A percentile compares a stretch with the other conserved stretches of the same genome.
These are phyloP conservation scores for Drosophila kokeensis DNA, from an alignment of 2,888 invertebrate species.

Conservation along the genomic window DNA sequence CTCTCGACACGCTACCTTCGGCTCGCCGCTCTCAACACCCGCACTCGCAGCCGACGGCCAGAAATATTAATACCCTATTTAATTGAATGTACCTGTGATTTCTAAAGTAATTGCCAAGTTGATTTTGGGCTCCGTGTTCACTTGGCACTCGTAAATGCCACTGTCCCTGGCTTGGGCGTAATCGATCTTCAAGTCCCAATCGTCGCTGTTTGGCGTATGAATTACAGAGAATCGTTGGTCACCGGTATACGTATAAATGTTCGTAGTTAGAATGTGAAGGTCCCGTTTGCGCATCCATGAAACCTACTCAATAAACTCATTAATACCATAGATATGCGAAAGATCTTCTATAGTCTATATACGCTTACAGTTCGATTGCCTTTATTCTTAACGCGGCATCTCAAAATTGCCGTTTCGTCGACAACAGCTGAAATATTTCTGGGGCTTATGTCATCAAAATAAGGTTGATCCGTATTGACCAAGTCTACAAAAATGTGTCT, in stretches of 20 bases:
- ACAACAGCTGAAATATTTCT: slow-evolving; percentile 94
- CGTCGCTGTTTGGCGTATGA: slow-evolving; percentile 93
- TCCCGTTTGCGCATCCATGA: slow-evolving; percentile 85
- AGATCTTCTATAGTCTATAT: background rate
- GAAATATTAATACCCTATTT: background rate
- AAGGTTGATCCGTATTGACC: slow-evolving; percentile 87
- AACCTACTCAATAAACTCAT: slow-evolving; percentile 63
- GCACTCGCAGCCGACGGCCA: background rate
- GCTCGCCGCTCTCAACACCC: background rate
- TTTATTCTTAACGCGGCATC: slow-evolving; percentile 94
- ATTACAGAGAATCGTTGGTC: slow-evolving; percentile 94
- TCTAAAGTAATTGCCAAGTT: slow-evolving; percentile 92
- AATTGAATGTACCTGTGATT: slow-evolving; percentile 89
- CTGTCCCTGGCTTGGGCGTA: slow-evolving; percentile 94
- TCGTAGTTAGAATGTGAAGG: slow-evolving; percentile 93
- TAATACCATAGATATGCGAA: background rate
- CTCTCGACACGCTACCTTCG: background rate
- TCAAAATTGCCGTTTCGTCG: slow-evolving; percentile 91
- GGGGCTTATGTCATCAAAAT: slow-evolving; percentile 93
- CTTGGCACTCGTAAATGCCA: slow-evolving; percentile 95
- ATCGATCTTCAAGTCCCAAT: slow-evolving; percentile 94
- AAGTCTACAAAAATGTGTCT: slow-evolving; percentile 40
- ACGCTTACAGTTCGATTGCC: slow-evolving; percentile 93
- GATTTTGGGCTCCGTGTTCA: slow-evolving; percentile 95
- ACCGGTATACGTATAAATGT: slow-evolving; percentile 94